Percentiles rank a stretch among this genome's conserved stretches.
phyloP scores from a whole-genome alignment of 2,113 vertebrate genomes.

The Notechis scutatus region DNA sequence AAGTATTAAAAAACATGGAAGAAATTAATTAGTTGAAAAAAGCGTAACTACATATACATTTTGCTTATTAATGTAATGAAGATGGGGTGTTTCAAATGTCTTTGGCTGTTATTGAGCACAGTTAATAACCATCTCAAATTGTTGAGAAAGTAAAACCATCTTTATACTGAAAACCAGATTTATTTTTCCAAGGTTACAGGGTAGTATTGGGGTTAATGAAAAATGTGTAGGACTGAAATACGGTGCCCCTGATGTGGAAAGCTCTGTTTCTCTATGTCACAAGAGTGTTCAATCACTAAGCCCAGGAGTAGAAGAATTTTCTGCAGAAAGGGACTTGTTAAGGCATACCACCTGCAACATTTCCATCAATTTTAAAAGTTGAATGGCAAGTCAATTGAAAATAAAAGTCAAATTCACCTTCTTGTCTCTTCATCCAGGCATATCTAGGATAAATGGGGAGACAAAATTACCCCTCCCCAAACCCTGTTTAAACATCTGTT shows the following conservation, averaged over 20 bases:
- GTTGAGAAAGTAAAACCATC: constrained; percentile 28
- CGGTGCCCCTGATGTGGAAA: constrained; percentile 40
- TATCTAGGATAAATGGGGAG: constrained; percentile 43
- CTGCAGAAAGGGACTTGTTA: constrained; percentile 69
- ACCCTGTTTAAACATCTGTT: constrained; percentile 52
- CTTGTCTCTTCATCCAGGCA: constrained; percentile 59
- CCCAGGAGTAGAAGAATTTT: constrained; percentile 59
- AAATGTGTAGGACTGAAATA: constrained; percentile 65
- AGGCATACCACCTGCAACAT: constrained; percentile 73
- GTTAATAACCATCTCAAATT: background rate
- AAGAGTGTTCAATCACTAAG: constrained; percentile 70
- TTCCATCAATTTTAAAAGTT: constrained; percentile 56
- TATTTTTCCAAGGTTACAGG: constrained; percentile 59
- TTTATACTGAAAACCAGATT: constrained; percentile 43
- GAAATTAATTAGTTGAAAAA: background rate
- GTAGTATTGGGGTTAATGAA: constrained; percentile 67
- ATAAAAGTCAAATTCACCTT: constrained; percentile 65
- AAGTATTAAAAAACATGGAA: background rate
- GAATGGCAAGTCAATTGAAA: constrained; percentile 64
- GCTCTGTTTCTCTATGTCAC: constrained; percentile 38
- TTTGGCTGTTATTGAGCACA: background rate
- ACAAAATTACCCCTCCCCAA: constrained; percentile 36
- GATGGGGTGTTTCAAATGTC: no score
- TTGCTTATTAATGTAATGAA: background rate
- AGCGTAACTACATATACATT: background rate